A percentile compares a stretch with the other conserved stretches of the same genome.
Evolutionary conservation across 2,113 vertebrate species (phyloP).

Genomic region (Leptocoma aspasia): DNA sequence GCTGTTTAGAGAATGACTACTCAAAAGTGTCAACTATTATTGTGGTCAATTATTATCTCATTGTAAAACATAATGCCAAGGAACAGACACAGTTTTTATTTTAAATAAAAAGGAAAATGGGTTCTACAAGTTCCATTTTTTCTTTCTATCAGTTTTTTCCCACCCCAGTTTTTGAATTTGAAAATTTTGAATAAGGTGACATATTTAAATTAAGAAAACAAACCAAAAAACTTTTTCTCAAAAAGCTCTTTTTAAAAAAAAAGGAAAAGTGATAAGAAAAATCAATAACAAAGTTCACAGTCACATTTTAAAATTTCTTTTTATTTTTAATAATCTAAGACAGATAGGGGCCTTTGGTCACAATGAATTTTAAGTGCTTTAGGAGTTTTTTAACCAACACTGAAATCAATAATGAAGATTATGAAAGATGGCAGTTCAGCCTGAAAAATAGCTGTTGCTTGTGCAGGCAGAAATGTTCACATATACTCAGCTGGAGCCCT

Average conservation of each 20-base stretch:
- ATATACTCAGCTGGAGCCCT: background rate
- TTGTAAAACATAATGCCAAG: background rate
- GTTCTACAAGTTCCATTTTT: background rate
- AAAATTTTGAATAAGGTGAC: background rate
- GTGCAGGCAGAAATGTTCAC: background rate
- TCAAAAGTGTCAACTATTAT: background rate
- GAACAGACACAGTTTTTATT: background rate
- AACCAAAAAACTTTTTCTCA: background rate
- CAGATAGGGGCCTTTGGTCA: background rate
- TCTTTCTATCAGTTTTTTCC: background rate
- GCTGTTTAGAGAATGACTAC: background rate
- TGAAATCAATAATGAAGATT: background rate
- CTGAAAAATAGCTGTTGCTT: background rate
- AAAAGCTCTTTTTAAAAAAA: background rate
- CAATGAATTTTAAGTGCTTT: background rate
- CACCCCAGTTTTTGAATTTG: background rate
- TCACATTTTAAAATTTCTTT: accelerated
- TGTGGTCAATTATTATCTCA: background rate
- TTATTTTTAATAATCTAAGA: background rate
- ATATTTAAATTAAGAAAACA: background rate
- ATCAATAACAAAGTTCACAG: background rate
- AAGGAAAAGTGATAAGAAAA: background rate
- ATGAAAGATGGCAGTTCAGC: background rate
- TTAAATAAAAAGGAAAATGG: background rate
- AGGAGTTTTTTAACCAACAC: background rate